A percentile compares a stretch with the other conserved stretches of the same genome.
Conservation (phyloP, 2,797 vertebrate genomes). For the Pangasius larnaudii region DNA sequence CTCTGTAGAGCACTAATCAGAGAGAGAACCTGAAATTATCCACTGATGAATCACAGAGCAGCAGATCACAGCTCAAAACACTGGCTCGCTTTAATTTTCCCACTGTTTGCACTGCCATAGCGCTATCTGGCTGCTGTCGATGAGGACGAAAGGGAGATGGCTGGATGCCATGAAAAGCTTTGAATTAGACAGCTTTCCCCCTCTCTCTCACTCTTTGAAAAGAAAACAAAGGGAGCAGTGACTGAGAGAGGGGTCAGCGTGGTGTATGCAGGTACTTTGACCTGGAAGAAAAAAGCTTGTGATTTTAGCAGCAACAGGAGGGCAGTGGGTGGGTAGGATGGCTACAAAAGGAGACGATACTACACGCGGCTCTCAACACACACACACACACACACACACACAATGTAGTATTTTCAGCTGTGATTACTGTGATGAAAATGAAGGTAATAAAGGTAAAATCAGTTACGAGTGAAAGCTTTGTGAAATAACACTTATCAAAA, state of each 20-base stretch:
- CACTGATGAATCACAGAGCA: neutral
- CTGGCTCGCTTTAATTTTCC: constrained; percentile 5
- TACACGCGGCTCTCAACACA: constrained; percentile 3
- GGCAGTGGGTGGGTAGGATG: constrained; percentile 42
- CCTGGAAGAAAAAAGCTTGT: constrained; percentile 68
- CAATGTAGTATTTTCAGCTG: constrained; percentile 35
- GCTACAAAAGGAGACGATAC: constrained; percentile 41
- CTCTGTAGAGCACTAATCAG: neutral
- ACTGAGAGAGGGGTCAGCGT: constrained; percentile 62
- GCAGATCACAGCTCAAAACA: constrained; percentile 15
- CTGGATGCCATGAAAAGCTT: constrained; percentile 35
- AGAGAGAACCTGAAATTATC: constrained; percentile 14
- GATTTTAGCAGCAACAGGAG: constrained; percentile 58
- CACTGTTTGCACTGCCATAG: neutral
- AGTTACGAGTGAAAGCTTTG: constrained; percentile 48
- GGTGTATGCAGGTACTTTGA: constrained; percentile 64
- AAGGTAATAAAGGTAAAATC: constrained; percentile 50
- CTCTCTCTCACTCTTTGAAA: constrained; percentile 47
- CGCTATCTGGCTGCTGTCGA: constrained; percentile 9
- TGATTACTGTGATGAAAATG: constrained; percentile 54
- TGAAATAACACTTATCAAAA: constrained; percentile 29
- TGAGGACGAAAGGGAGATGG: constrained; percentile 28
- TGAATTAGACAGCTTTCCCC: constrained; percentile 35
- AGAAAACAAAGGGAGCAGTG: constrained; percentile 46
- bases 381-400: constrained; percentile 16